phyloP scores from a whole-genome alignment of 2,888 invertebrate species.

The Acleris holmiana region DNA sequence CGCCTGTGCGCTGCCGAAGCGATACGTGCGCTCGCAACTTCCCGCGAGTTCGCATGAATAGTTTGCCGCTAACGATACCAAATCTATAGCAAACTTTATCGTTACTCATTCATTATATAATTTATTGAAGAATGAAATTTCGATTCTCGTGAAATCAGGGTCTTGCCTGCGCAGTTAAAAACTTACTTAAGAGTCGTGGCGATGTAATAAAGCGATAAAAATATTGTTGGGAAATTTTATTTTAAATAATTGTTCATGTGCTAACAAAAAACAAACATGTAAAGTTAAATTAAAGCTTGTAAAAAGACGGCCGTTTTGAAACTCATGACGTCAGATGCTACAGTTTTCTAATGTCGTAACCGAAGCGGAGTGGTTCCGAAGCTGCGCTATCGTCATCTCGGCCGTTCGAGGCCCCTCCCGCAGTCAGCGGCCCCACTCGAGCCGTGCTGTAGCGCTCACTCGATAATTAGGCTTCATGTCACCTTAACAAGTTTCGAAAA shows the following conservation, averaged over 20 bases:
- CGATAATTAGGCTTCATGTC: slow-evolving; percentile 14
- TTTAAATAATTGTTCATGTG: too few relatives aligned
- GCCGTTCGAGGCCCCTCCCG: slow-evolving; percentile 37
- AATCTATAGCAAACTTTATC: slow-evolving; percentile 12
- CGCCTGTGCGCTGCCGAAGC: slow-evolving; percentile 43
- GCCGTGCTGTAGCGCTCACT: neutral
- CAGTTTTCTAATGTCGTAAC: slow-evolving; percentile 44
- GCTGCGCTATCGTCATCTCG: slow-evolving; percentile 39
- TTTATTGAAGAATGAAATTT: too few relatives aligned
- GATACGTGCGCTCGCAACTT: slow-evolving; percentile 47
- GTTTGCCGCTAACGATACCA: slow-evolving; percentile 31
- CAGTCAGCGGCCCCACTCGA: slow-evolving; percentile 13
- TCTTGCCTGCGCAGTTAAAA: too few relatives aligned
- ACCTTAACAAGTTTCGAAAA: neutral
- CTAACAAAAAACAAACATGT: too few relatives aligned
- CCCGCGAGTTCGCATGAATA: slow-evolving; percentile 51
- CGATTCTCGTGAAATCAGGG: too few relatives aligned
- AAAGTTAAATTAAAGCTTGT: neutral
- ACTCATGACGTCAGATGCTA: slow-evolving; percentile 48
- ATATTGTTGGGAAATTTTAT: too few relatives aligned
- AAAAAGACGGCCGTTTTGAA: slow-evolving; percentile 26
- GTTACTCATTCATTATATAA: too few relatives aligned
- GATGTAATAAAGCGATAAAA: too few relatives aligned
- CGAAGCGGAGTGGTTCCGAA: slow-evolving; percentile 9
- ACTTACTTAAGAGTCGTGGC: too few relatives aligned